Evolutionary conservation across 2,888 invertebrate species (phyloP).

Genomic region (Oegoconia quadripuncta): DNA sequence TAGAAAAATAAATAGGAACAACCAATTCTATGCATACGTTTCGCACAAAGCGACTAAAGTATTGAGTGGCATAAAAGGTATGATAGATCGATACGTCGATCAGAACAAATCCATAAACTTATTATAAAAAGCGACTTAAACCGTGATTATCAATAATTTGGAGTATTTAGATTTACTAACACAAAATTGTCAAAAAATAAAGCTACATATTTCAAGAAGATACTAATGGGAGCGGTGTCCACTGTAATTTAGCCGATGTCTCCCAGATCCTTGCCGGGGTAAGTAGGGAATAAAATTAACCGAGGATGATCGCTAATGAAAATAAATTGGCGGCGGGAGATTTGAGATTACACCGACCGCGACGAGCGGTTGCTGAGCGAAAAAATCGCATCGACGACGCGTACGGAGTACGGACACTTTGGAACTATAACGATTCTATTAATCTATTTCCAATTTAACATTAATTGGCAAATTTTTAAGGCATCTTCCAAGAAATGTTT

Average conservation of each 20-base stretch:
- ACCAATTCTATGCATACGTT: too few species aligned
- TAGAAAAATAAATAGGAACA: too few species aligned
- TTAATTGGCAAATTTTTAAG: too few species aligned
- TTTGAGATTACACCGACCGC: conserved; percentile 76
- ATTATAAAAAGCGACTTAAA: too few species aligned
- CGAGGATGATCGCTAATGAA: conserved; percentile 83
- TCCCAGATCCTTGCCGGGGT: conserved; percentile 65
- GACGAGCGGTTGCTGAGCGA: conserved; percentile 34
- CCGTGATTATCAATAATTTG: too few species aligned
- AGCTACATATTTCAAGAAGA: too few species aligned
- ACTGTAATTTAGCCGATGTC: conserved; percentile 33
- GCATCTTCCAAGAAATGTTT: too few species aligned
- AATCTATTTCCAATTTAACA: too few species aligned
- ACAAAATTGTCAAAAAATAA: neutral
- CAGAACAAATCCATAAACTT: too few species aligned
- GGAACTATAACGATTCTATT: neutral
- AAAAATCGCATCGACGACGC: conserved; percentile 42
- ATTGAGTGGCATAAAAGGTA: too few species aligned
- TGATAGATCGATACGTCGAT: too few species aligned
- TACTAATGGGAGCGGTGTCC: conserved; percentile 42
- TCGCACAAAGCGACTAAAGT: too few species aligned
- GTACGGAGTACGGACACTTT: conserved; percentile 36
- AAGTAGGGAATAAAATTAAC: conserved; percentile 83
- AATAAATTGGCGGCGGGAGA: conserved; percentile 80
- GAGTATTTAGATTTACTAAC: neutral